Evolutionary conservation across 2,888 invertebrate genomes (phyloP).

Genomic region (Hirudinaria manillensis): DNA sequence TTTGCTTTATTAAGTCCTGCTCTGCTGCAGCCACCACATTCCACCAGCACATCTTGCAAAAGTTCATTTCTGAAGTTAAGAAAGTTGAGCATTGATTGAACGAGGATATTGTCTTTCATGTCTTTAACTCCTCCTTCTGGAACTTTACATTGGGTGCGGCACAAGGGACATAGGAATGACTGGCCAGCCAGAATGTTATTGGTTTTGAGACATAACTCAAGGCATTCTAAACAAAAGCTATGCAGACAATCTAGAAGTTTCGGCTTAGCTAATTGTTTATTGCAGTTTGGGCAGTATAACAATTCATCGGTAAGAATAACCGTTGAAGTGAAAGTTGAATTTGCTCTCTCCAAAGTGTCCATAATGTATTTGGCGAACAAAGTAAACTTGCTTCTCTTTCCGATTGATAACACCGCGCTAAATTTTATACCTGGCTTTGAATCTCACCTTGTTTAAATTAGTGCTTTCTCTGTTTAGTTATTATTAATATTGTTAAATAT

Average conservation of each 20-base stretch:
- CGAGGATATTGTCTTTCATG: conserved; percentile 38
- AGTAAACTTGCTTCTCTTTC: background rate
- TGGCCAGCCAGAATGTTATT: conserved; percentile 38
- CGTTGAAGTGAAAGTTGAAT: conserved; percentile 20
- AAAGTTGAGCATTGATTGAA: conserved; percentile 38
- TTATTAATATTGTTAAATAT: no score
- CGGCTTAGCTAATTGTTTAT: conserved; percentile 42
- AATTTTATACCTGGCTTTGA: background rate
- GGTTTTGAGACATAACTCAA: conserved; percentile 38
- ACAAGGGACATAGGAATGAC: conserved; percentile 41
- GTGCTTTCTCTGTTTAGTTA: no score
- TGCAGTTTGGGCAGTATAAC: conserved; percentile 41
- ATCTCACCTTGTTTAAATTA: background rate
- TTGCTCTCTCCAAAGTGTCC: conserved; percentile 19
- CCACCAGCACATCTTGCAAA: conserved; percentile 16
- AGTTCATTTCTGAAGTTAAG: conserved; percentile 32
- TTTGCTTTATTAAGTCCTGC: conserved; percentile 22
- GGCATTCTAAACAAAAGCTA: conserved; percentile 44
- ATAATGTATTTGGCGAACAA: background rate
- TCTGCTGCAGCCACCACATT: conserved; percentile 38
- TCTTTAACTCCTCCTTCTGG: conserved; percentile 36
- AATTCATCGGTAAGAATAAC: conserved; percentile 22
- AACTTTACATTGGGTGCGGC: conserved; percentile 37
- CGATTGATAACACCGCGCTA: background rate
- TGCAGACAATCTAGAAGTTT: conserved; percentile 45